Base-by-base conservation (phyloP, 1,140 invertebrate species). In the Zaprionus tsacasi region DNA sequence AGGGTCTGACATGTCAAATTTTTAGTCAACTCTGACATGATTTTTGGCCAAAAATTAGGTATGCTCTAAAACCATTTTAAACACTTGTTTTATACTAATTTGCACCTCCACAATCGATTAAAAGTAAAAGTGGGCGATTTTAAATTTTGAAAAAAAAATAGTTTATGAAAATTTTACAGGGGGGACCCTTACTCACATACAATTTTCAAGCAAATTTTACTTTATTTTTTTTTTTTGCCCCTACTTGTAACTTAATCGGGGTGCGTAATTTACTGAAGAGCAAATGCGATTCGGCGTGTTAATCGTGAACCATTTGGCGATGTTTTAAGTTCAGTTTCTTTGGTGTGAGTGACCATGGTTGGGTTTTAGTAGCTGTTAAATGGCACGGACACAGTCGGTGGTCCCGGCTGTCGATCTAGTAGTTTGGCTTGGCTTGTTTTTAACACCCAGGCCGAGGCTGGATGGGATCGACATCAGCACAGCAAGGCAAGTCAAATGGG, bases 301-400 rank as follows among this genome's bases (percentile, higher is more conserved):
- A 38, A 79, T 68, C 65, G 65, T 64, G 56, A 48, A 40, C 6
- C 30, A 21, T n/a, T 40, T 66, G 71, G 58, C 65, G 52, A 50
- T 74, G 78, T 65, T 67, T 76, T 45, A 67, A 61, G 63, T 77
- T 73, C 10, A 67, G 67, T 67, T 76, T 52, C 40, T 56, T 67
- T 66, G 17, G 48, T 25, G 15, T 70, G 78, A 73, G 54, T 76
- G 76, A 69, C 63, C 50, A 88, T 87, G 82, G 72, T 67, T 79
- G 57, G 66, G 57, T 87, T 87, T 87, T 87, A 87, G 83, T 87
- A 88, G 83, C 83, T 87, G 83, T 80, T 87, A 87, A 87, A 87
- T 87, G 83, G 80, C 73, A 61, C 21, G 54, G 74, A 56, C 83
- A 56, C 83, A 88, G 83, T 87, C 77, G 83, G 83, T 87, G 83